These are phyloP conservation scores for Drosophila bocki DNA, from an alignment of 1,140 invertebrate genomes.

Conservation along the genomic window DNA sequence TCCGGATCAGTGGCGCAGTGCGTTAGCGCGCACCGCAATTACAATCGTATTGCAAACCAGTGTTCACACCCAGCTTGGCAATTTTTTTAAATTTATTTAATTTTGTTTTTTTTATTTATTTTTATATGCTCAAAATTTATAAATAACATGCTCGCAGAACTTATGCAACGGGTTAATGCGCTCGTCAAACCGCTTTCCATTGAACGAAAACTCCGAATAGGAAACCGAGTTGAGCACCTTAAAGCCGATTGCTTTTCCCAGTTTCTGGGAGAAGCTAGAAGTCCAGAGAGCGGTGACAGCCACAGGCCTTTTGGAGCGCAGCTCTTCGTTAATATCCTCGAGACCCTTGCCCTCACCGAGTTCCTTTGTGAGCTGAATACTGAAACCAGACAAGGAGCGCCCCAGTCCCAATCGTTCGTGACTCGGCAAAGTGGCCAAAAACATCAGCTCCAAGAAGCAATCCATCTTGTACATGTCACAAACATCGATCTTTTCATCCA, in stretches of 20 bases:
- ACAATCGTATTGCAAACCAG: too few relatives aligned
- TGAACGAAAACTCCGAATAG: slow-evolving; percentile 86
- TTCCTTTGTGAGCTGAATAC: slow-evolving; percentile 86
- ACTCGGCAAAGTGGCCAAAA: slow-evolving; percentile 86
- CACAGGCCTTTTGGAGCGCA: slow-evolving; percentile 85
- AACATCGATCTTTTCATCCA: slow-evolving; percentile 87
- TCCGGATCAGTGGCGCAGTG: too few relatives aligned
- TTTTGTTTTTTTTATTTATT: not conserved
- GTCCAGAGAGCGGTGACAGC: slow-evolving; percentile 88
- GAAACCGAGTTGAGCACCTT: slow-evolving; percentile 85
- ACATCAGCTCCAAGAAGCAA: slow-evolving; percentile 89
- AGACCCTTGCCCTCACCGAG: slow-evolving; percentile 86
- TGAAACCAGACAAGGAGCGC: slow-evolving; percentile 85
- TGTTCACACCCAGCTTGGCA: too few relatives aligned
- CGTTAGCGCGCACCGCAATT: too few relatives aligned
- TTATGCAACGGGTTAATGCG: slow-evolving; percentile 83
- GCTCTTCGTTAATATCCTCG: slow-evolving; percentile 83
- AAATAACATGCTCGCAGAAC: slow-evolving; percentile 56
- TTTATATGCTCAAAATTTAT: slow-evolving; percentile 22
- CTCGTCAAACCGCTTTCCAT: slow-evolving; percentile 87
- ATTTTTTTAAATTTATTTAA: not conserved
- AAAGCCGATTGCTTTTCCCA: slow-evolving; percentile 86
- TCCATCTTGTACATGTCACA: slow-evolving; percentile 87
- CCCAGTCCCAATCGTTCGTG: slow-evolving; percentile 86
- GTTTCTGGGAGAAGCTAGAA: slow-evolving; percentile 86